A percentile compares a stretch with the other conserved stretches of the same genome.
These are phyloP conservation scores for Sorex araneus DNA, from an alignment of 2,113 vertebrate genomes.

Conservation along the genomic window DNA sequence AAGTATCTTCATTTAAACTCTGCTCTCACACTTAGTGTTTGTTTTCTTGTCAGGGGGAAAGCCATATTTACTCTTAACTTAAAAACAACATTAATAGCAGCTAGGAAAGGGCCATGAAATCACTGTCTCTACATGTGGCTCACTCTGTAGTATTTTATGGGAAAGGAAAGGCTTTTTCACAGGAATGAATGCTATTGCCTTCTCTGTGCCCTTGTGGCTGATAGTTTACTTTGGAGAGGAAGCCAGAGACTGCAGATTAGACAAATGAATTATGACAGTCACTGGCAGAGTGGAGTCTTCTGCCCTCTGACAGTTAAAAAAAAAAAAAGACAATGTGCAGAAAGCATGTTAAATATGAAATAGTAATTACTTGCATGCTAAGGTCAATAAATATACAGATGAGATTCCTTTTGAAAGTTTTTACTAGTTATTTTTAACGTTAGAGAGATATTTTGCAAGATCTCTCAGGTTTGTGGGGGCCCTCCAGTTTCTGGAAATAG, in stretches of 20 bases:
- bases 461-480: constrained; percentile 64
- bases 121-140: not conserved
- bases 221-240: constrained; percentile 26
- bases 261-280: constrained; percentile 11
- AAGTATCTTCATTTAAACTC: constrained; percentile 48
- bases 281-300: not conserved
- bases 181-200: not conserved
- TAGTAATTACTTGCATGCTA: constrained; percentile 20
- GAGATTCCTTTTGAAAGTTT: constrained; percentile 57
- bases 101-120: not conserved
- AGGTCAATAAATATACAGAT: constrained; percentile 33
- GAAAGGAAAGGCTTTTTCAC: not conserved
- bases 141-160: not conserved
- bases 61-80: not conserved
- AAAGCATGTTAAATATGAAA: constrained; percentile 55
- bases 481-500: constrained; percentile 76
- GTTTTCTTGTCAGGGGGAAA: constrained; percentile 41
- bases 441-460: constrained; percentile 58
- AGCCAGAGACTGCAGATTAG: not conserved
- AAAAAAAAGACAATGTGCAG: not conserved
- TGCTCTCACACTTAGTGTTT: not conserved
- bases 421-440: constrained; percentile 50
- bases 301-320: constrained; percentile 3
- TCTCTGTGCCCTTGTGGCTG: not conserved
- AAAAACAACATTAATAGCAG: constrained; percentile 2